A percentile compares a stretch with the other conserved stretches of the same genome.
Conservation (phyloP, 1,140 invertebrate species). For the Centruroides sculpturatus region DNA sequence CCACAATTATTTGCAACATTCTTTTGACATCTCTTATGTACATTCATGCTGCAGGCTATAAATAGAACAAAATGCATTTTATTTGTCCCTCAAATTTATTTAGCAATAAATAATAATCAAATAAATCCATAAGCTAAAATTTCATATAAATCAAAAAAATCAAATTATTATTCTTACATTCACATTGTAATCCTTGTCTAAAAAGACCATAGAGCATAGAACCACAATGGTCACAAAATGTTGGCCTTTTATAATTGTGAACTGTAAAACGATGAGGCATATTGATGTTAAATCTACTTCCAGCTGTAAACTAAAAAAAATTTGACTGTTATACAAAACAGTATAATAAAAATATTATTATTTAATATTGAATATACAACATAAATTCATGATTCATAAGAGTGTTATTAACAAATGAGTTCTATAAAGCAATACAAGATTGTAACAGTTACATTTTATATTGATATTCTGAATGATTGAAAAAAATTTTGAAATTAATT, state of each 20-base stretch:
- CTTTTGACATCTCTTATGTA: conserved; percentile 96
- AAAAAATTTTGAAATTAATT: no score
- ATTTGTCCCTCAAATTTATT: background rate
- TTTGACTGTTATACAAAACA: background rate
- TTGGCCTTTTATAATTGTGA: conserved; percentile 93
- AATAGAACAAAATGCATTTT: background rate
- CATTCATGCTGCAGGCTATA: conserved; percentile 86
- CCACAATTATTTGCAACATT: conserved; percentile 99
- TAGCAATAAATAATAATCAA: background rate
- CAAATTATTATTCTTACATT: conserved; percentile 43
- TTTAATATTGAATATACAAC: background rate
- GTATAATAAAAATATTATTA: background rate
- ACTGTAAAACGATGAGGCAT: conserved; percentile 75
- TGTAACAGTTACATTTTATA: background rate
- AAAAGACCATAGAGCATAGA: conserved; percentile 89
- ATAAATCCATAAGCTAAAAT: background rate
- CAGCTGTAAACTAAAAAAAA: conserved; percentile 27
- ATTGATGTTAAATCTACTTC: conserved; percentile 91
- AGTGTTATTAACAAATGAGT: no score
- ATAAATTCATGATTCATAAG: no score
- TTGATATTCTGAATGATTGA: background rate
- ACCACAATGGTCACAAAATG: conserved; percentile 99
- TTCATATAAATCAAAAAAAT: no score
- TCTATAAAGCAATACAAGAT: conserved; percentile 3
- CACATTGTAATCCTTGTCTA: conserved; percentile 93